Percentiles rank a stretch among this genome's conserved stretches.
Evolutionary conservation across 2,113 vertebrate genomes (phyloP).

Genomic region (Ceyx cyanopectus): DNA sequence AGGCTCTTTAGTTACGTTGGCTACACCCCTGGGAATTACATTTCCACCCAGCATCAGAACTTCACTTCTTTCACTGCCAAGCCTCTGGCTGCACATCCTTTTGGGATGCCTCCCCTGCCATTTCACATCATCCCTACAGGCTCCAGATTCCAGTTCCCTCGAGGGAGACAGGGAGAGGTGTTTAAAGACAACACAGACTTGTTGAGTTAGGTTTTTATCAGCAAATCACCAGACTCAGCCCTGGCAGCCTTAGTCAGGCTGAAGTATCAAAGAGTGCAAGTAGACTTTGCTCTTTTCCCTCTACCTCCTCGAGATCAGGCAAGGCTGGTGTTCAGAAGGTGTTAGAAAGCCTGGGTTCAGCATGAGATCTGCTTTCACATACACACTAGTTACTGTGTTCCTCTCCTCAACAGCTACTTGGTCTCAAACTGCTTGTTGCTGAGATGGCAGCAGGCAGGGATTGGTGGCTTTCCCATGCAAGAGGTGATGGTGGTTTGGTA

Average conservation of each 20-base stretch:
- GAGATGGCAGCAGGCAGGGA: not conserved
- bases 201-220: constrained; percentile 18
- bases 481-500: not conserved
- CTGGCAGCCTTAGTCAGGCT: not conserved
- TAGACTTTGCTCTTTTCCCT: not conserved
- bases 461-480: not conserved
- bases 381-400: not conserved
- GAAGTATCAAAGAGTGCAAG: not conserved
- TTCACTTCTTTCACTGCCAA: not conserved
- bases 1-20: not conserved
- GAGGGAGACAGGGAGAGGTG: not conserved
- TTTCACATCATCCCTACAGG: not conserved
- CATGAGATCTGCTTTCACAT: not conserved
- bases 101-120: not conserved
- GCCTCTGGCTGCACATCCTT: not conserved
- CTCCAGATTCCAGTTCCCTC: not conserved
- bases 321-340: constrained; percentile 13
- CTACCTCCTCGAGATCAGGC: not conserved
- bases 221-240: not conserved
- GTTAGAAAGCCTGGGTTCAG: not conserved
- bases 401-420: not conserved
- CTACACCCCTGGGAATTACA: not conserved
- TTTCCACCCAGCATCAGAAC: not conserved
- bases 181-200: not conserved
- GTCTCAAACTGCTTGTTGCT: not conserved